Evolutionary conservation across 2,113 vertebrate species (phyloP).

Genomic region (Scytalopus superciliaris): DNA sequence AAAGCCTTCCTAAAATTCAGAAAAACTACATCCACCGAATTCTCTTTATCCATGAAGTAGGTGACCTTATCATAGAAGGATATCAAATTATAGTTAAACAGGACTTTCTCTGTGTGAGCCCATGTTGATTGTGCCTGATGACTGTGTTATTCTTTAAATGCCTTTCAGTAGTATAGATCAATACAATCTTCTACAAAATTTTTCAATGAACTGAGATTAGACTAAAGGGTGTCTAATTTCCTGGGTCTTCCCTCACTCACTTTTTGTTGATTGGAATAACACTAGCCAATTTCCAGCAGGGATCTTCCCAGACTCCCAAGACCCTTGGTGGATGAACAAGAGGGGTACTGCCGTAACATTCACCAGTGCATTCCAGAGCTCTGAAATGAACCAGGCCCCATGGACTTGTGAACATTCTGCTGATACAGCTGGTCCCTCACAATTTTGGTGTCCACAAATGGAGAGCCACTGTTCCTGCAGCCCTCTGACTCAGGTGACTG

Average conservation of each 20-base stretch:
- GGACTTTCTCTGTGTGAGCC: background rate
- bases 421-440: background rate
- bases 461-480: background rate
- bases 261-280: background rate
- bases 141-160: background rate
- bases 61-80: background rate
- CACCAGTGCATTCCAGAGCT: background rate
- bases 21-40: background rate
- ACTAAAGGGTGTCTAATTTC: background rate
- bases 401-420: background rate
- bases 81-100: background rate
- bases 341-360: background rate
- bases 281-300: background rate
- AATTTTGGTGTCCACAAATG: background rate
- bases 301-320: background rate
- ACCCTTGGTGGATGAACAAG: background rate
- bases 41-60: background rate
- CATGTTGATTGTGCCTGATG: background rate
- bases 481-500: background rate
- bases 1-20: background rate
- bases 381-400: background rate
- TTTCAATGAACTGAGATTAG: background rate
- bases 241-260: no score
- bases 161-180: background rate
- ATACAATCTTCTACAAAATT: background rate